Evolutionary conservation across 2,888 invertebrate genomes (phyloP).

Genomic region (Lepidonotus clava): DNA sequence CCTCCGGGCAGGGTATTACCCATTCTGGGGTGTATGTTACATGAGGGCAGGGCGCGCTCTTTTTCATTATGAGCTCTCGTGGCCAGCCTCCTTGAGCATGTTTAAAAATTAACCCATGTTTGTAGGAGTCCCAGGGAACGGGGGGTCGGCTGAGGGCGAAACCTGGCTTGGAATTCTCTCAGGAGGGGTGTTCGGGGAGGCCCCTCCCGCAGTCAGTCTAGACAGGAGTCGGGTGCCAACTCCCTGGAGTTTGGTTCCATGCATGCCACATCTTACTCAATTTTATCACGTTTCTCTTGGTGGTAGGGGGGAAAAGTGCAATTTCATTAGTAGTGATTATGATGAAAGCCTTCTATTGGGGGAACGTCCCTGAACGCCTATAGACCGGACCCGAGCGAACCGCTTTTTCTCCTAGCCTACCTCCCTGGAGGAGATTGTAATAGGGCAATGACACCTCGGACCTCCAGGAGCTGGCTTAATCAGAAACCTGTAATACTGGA

Average conservation of each 20-base stretch:
- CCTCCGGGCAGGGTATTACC: neutral
- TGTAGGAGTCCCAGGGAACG: neutral
- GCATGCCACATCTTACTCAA: conserved; percentile 40
- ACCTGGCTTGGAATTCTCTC: neutral
- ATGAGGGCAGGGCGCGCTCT: neutral
- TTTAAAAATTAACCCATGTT: conserved; percentile 45
- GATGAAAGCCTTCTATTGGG: conserved; percentile 18
- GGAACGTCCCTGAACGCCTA: neutral
- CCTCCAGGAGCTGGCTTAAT: neutral
- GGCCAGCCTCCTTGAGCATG: neutral
- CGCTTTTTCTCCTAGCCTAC: too few relatives aligned
- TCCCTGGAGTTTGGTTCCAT: neutral
- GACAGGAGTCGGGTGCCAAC: conserved; percentile 18
- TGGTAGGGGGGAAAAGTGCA: conserved; percentile 6
- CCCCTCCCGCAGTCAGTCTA: neutral
- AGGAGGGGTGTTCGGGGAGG: conserved; percentile 8
- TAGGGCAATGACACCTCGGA: conserved; percentile 9
- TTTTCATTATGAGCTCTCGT: conserved; percentile 33
- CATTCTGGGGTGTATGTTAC: conserved; percentile 40
- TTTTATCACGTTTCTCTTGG: conserved; percentile 20
- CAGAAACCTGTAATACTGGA: too few relatives aligned
- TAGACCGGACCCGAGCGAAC: neutral
- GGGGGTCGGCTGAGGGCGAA: neutral
- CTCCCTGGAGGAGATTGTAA: neutral
- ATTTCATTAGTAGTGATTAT: conserved; percentile 41